Evolutionary conservation across 2,113 vertebrate genomes (phyloP), one percentile per base, ranked within the genome.

Genomic region (Bambusicola thoracicus): DNA sequence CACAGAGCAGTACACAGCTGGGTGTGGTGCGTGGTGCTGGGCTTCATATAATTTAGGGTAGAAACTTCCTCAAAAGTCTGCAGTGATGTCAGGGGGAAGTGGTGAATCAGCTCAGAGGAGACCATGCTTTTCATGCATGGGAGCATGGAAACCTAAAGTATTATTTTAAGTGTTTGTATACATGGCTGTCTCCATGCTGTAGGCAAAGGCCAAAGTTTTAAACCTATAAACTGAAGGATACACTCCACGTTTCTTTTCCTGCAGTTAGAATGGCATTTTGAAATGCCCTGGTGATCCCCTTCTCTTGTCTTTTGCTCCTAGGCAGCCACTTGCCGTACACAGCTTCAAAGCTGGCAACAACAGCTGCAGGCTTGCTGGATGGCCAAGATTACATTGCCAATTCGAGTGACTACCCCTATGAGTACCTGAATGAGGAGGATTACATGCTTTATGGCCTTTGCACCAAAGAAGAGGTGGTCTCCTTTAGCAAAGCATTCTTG

Each of bases 401-500:
- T 48, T 51, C 19, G 2, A 97, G 81, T 2, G 44, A 84, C 77
- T 97, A 97, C 2, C 73, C 14, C 0, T 97, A 97, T 0, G 69
- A 97, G 29, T 98, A 97, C 83, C 17, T 92, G 93, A 81, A 91
- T 0, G 87, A 97, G 4, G 96, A 93, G 2, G 90, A 92, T 1
- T 53, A 87, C n/a, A 4, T 19, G 13, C 48, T 56, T 17, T 97
- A 95, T 74, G 21, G 87, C 51, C 79, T 91, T 29, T 98, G 98
- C 94, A 96, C 94, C 29, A 98, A 98, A 49, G 96, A 96, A 2
- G 96, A 96, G 4, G 96, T 98, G 8, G 48, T 81, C 13, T 94
- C 95, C 46, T 98, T 98, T 25, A 68, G 81, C 84, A 95, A 67
- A 32, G 58, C 94, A 10, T 98, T 98, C 87, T 89, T 98, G 44